phyloP scores from a whole-genome alignment of 2,888 invertebrate genomes.

The Cabera pusaria region DNA sequence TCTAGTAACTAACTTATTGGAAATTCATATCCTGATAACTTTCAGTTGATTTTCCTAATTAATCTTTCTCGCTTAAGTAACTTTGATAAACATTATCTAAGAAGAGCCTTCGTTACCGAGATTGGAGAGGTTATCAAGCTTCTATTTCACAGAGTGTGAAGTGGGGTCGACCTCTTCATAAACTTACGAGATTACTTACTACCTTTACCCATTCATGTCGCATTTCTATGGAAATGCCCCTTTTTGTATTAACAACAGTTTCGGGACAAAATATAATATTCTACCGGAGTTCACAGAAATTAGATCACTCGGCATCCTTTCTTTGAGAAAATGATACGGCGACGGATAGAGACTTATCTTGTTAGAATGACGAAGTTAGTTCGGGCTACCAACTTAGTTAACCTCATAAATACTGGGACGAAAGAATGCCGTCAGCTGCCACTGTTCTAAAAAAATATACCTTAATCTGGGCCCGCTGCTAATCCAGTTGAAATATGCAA shows the following conservation, averaged over 20 bases:
- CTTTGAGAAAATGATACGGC: conserved; percentile 38
- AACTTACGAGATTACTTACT: conserved; percentile 24
- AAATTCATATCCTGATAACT: no score
- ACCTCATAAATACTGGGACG: conserved; percentile 42
- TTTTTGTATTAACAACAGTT: conserved; percentile 17
- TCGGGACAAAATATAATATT: conserved; percentile 24
- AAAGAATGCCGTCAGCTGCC: conserved; percentile 43
- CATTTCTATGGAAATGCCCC: conserved; percentile 13
- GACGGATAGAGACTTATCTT: conserved; percentile 37
- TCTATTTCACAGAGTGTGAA: conserved; percentile 21
- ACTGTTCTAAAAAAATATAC: conserved; percentile 40
- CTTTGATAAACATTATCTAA: conserved; percentile 25
- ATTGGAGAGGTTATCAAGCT: no score
- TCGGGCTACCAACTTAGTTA: conserved; percentile 42
- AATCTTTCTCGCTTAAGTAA: conserved; percentile 22
- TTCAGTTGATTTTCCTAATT: conserved; percentile 24
- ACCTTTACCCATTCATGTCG: conserved; percentile 14
- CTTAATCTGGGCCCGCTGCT: conserved; percentile 37
- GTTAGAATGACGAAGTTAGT: conserved; percentile 46
- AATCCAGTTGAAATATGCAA: conserved; percentile 36
- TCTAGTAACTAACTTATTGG: no score
- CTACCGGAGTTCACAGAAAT: conserved; percentile 32
- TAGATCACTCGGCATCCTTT: conserved; percentile 36
- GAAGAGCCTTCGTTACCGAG: no score
- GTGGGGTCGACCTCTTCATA: conserved; percentile 18